Conservation (phyloP, 2,797 vertebrate genomes). For the Fringilla coelebs region DNA sequence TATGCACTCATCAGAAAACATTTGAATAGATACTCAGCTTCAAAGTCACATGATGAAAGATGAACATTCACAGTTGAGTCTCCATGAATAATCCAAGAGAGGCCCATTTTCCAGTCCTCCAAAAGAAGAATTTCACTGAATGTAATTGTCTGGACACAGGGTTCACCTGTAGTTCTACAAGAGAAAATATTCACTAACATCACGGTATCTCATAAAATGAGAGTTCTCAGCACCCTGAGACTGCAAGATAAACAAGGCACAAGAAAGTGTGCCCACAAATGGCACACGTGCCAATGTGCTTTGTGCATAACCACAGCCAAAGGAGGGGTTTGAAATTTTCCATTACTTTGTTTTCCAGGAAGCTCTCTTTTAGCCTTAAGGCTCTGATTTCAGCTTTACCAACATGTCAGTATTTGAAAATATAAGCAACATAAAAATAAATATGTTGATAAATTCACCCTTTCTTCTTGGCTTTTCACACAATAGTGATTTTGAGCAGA, state of each 20-base stretch:
- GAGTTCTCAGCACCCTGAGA: background rate
- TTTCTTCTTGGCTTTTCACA: background rate
- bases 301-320: background rate
- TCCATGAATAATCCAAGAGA: background rate
- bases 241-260: background rate
- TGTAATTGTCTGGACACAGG: background rate
- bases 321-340: background rate
- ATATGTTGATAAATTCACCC: background rate
- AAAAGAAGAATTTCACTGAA: background rate
- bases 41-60: background rate
- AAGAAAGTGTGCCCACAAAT: background rate
- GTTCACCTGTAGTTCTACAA: background rate
- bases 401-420: background rate
- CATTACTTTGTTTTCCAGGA: background rate
- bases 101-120: background rate
- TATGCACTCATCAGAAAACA: background rate
- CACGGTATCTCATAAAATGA: background rate
- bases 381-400: background rate
- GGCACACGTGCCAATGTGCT: accelerated
- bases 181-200: background rate
- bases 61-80: background rate
- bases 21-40: background rate
- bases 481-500: background rate
- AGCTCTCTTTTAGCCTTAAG: background rate
- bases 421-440: background rate